Conservation (phyloP, 2,888 invertebrate species). For the Xylota sylvarum region DNA sequence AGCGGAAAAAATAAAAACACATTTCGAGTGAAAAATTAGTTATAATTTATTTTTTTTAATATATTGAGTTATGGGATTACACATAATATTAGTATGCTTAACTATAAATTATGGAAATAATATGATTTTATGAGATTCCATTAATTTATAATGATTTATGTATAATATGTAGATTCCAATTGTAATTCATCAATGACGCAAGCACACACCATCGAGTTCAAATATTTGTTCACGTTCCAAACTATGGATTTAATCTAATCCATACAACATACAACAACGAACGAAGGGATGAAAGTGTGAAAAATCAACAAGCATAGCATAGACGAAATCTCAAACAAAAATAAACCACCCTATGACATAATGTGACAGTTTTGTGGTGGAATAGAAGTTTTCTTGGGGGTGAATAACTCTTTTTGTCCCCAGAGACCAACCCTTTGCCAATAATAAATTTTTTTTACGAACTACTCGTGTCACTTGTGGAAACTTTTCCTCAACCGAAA, state of each 20-base stretch:
- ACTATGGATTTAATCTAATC: constrained; percentile 7
- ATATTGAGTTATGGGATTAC: constrained; percentile 1
- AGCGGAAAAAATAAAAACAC: neutral
- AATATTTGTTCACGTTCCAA: constrained; percentile 9
- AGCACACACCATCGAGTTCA: neutral
- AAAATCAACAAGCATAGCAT: constrained; percentile 6
- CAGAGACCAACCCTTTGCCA: constrained; percentile 40
- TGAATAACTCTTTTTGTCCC: constrained; percentile 16
- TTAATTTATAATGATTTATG: neutral
- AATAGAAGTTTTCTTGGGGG: constrained; percentile 6
- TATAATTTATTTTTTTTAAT: constrained; percentile 13
- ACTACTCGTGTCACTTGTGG: constrained; percentile 34
- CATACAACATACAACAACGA: too few relatives aligned
- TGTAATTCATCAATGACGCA: neutral
- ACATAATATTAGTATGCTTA: neutral
- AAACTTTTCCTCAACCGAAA: constrained; percentile 24
- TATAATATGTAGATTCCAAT: neutral
- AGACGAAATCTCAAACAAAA: neutral
- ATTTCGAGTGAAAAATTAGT: constrained; percentile 17
- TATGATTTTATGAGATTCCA: neutral
- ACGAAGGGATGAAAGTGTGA: neutral
- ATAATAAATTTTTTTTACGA: constrained; percentile 39
- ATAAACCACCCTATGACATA: constrained; percentile 48
- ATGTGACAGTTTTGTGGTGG: constrained; percentile 52
- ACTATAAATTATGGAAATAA: constrained; percentile 1